Conservation (phyloP, 2,888 invertebrate genomes). For the Tinea trinotella region DNA sequence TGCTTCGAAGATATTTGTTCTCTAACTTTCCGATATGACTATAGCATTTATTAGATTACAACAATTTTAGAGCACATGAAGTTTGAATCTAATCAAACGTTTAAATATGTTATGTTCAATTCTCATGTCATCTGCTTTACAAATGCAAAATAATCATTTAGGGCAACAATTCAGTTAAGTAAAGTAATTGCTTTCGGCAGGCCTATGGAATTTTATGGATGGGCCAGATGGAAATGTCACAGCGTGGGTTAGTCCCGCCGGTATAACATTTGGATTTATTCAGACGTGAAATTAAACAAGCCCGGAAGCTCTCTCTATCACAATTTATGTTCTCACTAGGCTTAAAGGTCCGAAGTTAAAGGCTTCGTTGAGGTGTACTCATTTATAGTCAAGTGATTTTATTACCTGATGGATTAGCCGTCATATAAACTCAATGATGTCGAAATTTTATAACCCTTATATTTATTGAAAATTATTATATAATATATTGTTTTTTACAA, state of each 20-base stretch:
- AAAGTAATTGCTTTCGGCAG: conserved; percentile 28
- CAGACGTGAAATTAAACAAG: conserved; percentile 20
- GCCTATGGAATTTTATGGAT: conserved; percentile 48
- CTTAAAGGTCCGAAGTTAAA: conserved; percentile 14
- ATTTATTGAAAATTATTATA: too few species aligned
- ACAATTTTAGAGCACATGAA: background rate
- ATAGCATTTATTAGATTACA: background rate
- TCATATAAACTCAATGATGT: background rate
- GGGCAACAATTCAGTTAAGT: conserved; percentile 19
- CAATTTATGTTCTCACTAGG: conserved; percentile 19
- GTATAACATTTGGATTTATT: conserved; percentile 20
- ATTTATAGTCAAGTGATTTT: background rate
- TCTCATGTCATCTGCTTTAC: background rate
- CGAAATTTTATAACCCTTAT: background rate
- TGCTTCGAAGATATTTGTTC: background rate
- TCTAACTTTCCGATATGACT: background rate
- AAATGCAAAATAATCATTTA: conserved; percentile 17
- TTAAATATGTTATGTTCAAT: background rate
- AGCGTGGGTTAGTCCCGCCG: conserved; percentile 18
- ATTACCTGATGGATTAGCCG: background rate
- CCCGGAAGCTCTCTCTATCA: conserved; percentile 15
- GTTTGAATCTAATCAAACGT: background rate
- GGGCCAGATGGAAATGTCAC: conserved; percentile 35
- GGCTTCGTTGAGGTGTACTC: conserved; percentile 14
- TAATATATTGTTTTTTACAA: too few species aligned